These are phyloP conservation scores for Azorinus chamasolen DNA, from an alignment of 2,888 invertebrate species.

Conservation along the genomic window DNA sequence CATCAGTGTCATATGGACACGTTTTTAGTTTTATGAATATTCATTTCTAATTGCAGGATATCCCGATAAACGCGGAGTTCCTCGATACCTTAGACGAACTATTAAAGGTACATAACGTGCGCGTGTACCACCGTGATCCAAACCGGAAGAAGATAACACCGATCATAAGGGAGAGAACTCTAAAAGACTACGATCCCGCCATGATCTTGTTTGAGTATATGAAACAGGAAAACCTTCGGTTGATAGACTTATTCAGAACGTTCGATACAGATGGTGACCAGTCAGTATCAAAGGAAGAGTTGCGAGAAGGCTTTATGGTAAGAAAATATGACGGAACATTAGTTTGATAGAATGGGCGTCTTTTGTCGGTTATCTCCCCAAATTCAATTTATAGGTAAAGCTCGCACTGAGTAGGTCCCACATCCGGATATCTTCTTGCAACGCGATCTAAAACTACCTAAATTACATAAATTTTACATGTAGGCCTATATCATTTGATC, in stretches of 20 bases:
- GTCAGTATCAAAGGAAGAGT: conserved; percentile 58
- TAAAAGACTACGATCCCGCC: conserved; percentile 64
- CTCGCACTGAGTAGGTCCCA: no score
- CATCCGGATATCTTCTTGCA: no score
- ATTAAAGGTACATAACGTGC: conserved; percentile 37
- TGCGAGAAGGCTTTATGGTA: conserved; percentile 67
- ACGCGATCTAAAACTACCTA: no score
- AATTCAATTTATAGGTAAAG: no score
- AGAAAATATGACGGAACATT: conserved; percentile 8
- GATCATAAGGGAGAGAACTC: conserved; percentile 39
- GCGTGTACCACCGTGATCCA: conserved; percentile 59
- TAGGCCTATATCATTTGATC: no score
- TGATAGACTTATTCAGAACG: conserved; percentile 66
- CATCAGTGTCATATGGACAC: no score
- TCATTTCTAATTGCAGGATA: conserved; percentile 59
- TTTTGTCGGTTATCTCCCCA: no score
- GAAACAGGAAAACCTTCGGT: conserved; percentile 69
- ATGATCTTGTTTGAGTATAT: conserved; percentile 71
- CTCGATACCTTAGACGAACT: conserved; percentile 47
- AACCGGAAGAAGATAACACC: conserved; percentile 58
- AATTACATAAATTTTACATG: no score
- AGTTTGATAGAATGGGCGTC: no score
- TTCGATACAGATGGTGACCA: conserved; percentile 63
- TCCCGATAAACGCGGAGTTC: conserved; percentile 62
- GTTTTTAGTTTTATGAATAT: no score